A percentile compares a stretch with the other conserved stretches of the same genome.
Conservation (phyloP, 1,140 invertebrate genomes). For the Eueides isabella region DNA sequence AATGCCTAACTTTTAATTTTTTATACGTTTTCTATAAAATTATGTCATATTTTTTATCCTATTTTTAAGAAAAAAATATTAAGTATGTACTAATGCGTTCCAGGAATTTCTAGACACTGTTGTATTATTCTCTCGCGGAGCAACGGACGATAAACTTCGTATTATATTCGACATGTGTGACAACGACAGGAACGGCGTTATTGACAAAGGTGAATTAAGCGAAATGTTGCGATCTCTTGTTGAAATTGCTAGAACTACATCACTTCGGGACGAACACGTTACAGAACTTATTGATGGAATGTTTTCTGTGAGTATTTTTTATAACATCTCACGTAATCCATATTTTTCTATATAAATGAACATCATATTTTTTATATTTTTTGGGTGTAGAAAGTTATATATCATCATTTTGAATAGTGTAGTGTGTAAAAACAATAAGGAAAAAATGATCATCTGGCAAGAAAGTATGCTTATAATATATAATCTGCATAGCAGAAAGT, state of each 20-base stretch:
- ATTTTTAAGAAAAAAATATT: background rate
- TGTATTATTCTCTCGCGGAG: slow-evolving; percentile 94
- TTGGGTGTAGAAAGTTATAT: no score
- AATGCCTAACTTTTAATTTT: no score
- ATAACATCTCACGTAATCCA: background rate
- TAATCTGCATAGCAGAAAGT: no score
- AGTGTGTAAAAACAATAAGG: no score
- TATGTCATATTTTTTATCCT: no score
- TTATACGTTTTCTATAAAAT: no score
- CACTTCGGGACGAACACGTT: slow-evolving; percentile 93
- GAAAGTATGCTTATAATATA: no score
- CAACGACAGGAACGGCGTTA: slow-evolving; percentile 96
- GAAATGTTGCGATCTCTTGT: slow-evolving; percentile 97
- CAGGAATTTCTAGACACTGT: slow-evolving; percentile 98
- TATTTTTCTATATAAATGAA: no score
- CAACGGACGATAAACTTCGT: slow-evolving; percentile 97
- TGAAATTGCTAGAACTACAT: slow-evolving; percentile 96
- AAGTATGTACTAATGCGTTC: background rate
- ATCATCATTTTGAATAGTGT: no score
- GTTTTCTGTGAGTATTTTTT: slow-evolving; percentile 87
- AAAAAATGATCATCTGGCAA: background rate
- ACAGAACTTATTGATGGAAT: slow-evolving; percentile 97
- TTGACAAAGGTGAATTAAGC: slow-evolving; percentile 96
- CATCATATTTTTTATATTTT: no score
- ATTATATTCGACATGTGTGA: slow-evolving; percentile 99